Base-by-base conservation (phyloP, 1,140 invertebrate species). In the Antheraea pernyi region DNA sequence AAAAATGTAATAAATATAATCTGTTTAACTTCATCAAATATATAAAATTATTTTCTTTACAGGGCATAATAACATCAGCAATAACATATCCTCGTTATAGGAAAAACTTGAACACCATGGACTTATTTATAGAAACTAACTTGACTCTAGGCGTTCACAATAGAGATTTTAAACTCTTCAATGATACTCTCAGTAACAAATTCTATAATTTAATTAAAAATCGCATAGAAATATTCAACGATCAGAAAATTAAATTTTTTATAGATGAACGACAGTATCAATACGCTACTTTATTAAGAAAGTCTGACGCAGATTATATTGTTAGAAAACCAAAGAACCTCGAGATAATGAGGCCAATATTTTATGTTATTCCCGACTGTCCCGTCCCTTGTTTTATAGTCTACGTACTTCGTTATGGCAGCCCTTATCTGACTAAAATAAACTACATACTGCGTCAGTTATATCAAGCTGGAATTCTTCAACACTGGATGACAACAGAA, bases 1-100 rank as follows among this genome's bases (percentile, higher is more conserved):
- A 11, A 4, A 42, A 42, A 42, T 8, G 7, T 8, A 42, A 42
- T 42, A 7, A 2, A 42, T n/a, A n/a, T n/a, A 5, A 53, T 11
- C 9, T n/a, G 16, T n/a, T 42, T 42, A 42, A 42, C 13, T 42
- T 37, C 19, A 39, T 39, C 9, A n/a, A 63, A 37, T 18, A 42
- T 42, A 59, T 0, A 69, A 19, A 46, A 42, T n/a, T 53, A 8
- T 73, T 71, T 65, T 63, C 30, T 88, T 90, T 75, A 19, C 77
- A 91, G 89, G 88, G 88, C 7, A 88, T 92, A 13, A 78, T 92
- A 69, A 87, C 82, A 59, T 87, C 90, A 59, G 85, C 90, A 42
- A 80, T 92, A 74, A 81, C 86, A n/a, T 90, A 91, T 72, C 85
- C 89, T 59, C 76, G 91, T 75, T 87, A 80, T 65, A 86, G 83